Conservation (phyloP, 1,140 invertebrate genomes). For the Cotesia chilonis region DNA sequence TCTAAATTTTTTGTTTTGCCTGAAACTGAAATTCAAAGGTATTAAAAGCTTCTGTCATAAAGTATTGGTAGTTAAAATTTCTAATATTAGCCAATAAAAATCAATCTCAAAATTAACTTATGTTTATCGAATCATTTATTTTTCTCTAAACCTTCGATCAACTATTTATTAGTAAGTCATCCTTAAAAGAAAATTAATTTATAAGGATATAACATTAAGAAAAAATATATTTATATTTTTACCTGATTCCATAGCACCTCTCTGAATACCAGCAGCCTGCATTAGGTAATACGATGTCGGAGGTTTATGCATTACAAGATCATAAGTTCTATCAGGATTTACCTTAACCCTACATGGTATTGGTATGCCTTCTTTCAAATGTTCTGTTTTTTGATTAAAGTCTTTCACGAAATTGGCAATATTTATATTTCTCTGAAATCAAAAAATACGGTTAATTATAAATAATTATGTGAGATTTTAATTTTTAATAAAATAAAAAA, state of each 20-base stretch:
- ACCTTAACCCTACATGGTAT: slow-evolving; percentile 84
- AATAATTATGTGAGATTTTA: slow-evolving; percentile 26
- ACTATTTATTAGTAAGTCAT: no score
- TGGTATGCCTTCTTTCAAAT: slow-evolving; percentile 93
- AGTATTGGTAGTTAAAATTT: no score
- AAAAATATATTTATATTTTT: slow-evolving; percentile 36
- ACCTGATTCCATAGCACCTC: slow-evolving; percentile 83
- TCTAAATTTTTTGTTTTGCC: no score
- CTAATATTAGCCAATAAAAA: no score
- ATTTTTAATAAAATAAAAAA: slow-evolving; percentile 24
- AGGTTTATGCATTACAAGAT: slow-evolving; percentile 85
- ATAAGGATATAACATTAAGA: no score
- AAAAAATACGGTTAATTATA: slow-evolving; percentile 33
- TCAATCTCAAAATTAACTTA: no score
- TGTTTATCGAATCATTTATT: no score
- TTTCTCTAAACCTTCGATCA: no score
- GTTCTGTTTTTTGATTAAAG: slow-evolving; percentile 93
- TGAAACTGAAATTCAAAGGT: no score
- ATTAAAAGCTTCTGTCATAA: no score
- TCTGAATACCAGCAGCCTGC: slow-evolving; percentile 91
- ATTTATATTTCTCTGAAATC: slow-evolving; percentile 88
- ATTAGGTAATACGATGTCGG: slow-evolving; percentile 88
- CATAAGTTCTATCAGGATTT: slow-evolving; percentile 88
- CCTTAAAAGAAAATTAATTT: not conserved
- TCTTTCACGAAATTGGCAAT: slow-evolving; percentile 98